phyloP scores from a whole-genome alignment of 2,888 invertebrate genomes.

The Embidobia sp. region DNA sequence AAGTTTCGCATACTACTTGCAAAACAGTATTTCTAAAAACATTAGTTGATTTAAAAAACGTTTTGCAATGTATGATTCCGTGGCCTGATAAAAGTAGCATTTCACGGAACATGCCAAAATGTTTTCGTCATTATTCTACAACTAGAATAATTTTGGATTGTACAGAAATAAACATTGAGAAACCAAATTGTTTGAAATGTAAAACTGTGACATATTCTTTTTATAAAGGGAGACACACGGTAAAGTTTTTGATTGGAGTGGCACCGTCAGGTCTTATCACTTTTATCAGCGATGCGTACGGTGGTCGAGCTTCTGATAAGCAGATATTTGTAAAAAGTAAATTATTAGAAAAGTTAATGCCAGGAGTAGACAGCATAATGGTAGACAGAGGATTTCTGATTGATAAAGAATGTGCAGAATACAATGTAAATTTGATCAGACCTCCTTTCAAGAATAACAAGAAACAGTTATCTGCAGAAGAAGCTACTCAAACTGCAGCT shows the following conservation, averaged over 20 bases:
- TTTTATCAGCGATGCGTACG: constrained; percentile 58
- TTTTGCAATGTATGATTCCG: too few relatives aligned
- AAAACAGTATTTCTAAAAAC: too few relatives aligned
- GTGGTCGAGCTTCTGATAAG: constrained; percentile 62
- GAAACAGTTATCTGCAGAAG: constrained; percentile 51
- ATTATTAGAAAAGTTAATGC: constrained; percentile 33
- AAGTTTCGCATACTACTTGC: not conserved
- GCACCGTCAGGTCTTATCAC: constrained; percentile 61
- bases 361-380: constrained; percentile 54
- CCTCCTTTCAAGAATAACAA: constrained; percentile 56
- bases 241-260: constrained; percentile 62
- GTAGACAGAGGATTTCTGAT: constrained; percentile 65
- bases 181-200: constrained; percentile 57
- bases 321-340: constrained; percentile 51
- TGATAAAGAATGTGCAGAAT: constrained; percentile 43
- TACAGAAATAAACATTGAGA: constrained; percentile 55
- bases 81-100: constrained; percentile 59
- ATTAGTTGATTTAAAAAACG: too few relatives aligned
- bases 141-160: constrained; percentile 59
- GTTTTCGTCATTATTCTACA: constrained; percentile 40
- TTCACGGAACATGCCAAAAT: constrained; percentile 41
- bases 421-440: constrained; percentile 57
- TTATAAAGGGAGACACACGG: constrained; percentile 58
- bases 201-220: constrained; percentile 56
- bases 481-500: constrained; percentile 46